A percentile compares a stretch with the other conserved stretches of the same genome.
phyloP scores from a whole-genome alignment of 2,888 invertebrate species.

The Drosophila austrosaltans region DNA sequence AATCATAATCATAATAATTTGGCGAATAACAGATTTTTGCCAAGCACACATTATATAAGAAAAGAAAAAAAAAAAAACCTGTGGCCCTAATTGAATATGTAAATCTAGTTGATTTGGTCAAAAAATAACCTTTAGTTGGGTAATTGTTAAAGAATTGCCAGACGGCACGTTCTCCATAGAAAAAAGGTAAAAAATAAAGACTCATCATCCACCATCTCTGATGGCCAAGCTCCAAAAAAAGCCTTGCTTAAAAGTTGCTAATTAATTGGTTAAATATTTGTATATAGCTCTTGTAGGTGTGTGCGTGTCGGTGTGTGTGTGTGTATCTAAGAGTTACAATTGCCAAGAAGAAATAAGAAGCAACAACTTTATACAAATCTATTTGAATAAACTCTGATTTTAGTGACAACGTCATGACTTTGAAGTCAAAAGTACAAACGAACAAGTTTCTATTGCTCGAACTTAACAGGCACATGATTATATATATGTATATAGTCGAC shows the following conservation, averaged over 20 bases:
- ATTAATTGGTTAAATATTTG: conserved; percentile 61
- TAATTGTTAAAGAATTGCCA: conserved; percentile 53
- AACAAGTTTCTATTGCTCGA: conserved; percentile 11
- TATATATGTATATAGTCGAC: neutral
- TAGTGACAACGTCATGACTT: conserved; percentile 25
- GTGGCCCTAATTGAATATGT: conserved; percentile 61
- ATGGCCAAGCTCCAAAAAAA: conserved; percentile 41
- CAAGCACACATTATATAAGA: conserved; percentile 28
- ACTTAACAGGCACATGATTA: conserved; percentile 13
- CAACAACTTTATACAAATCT: conserved; percentile 1
- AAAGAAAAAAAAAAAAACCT: neutral
- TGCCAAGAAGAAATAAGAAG: conserved; percentile 13
- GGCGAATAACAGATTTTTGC: conserved; percentile 23
- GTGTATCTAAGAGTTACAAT: conserved; percentile 30
- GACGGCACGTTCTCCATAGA: conserved; percentile 37
- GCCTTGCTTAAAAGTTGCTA: conserved; percentile 46
- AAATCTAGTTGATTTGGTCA: conserved; percentile 34
- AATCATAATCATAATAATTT: conserved; percentile 20
- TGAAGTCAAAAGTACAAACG: conserved; percentile 11
- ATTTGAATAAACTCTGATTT: conserved; percentile 8
- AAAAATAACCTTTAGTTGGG: conserved; percentile 36
- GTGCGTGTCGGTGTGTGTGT: neutral
- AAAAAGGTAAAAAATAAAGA: neutral
- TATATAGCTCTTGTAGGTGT: neutral
- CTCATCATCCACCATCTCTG: conserved; percentile 28